Evolutionary conservation across 2,888 invertebrate species (phyloP).

Genomic region (Drosophila pseudotalamancana): DNA sequence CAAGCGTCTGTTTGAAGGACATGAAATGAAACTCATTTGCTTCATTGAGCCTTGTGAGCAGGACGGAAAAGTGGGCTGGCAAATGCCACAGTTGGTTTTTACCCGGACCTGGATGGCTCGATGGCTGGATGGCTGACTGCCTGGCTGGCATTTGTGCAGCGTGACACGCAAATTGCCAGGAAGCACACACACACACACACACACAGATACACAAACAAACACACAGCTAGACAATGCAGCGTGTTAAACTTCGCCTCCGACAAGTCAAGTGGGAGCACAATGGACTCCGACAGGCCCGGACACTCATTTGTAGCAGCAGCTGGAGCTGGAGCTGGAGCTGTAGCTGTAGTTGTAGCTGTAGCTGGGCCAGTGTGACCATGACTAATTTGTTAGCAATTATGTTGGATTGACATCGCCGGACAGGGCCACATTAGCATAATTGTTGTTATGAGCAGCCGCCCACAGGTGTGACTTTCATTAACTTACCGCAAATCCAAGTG

Average conservation of each 20-base stretch:
- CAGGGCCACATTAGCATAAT: conserved; percentile 73
- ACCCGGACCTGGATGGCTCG: conserved; percentile 28
- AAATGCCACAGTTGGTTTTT: conserved; percentile 70
- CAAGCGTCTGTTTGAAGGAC: conserved; percentile 56
- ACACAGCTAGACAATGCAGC: conserved; percentile 29
- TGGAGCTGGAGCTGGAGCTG: too few relatives aligned
- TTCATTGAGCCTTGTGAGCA: conserved; percentile 50
- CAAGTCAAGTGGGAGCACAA: conserved; percentile 57
- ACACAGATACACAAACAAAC: conserved; percentile 16
- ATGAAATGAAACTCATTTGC: conserved; percentile 71
- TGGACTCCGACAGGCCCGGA: conserved; percentile 42
- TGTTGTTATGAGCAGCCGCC: conserved; percentile 62
- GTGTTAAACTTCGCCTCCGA: conserved; percentile 55
- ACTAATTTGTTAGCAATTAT: conserved; percentile 79
- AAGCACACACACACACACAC: conserved; percentile 37
- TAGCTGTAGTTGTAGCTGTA: neutral
- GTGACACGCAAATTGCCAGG: conserved; percentile 73
- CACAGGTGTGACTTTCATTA: conserved; percentile 52
- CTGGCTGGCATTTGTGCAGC: conserved; percentile 52
- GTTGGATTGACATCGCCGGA: conserved; percentile 66
- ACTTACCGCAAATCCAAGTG: conserved; percentile 3
- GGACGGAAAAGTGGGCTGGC: conserved; percentile 18
- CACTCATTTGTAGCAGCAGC: conserved; percentile 43
- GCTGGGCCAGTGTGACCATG: conserved; percentile 49
- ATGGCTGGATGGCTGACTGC: conserved; percentile 1